Conservation (phyloP, 2,888 invertebrate genomes). For the Callyntrura guangdongensis region DNA sequence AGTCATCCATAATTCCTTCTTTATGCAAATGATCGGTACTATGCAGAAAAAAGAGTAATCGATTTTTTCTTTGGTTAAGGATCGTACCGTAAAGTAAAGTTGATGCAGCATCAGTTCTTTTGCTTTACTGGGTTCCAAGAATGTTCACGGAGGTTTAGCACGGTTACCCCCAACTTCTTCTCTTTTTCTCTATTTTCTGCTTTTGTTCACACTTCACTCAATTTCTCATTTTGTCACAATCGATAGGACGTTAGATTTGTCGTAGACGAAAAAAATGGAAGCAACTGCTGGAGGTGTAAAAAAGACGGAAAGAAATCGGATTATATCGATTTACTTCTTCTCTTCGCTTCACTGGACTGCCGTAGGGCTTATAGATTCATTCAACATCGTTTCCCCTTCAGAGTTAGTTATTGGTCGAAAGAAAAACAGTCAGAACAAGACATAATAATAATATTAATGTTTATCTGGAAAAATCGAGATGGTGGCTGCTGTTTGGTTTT, state of each 20-base stretch:
- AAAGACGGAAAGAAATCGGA: background rate
- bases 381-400: background rate
- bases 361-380: background rate
- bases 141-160: background rate
- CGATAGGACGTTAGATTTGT: slow-evolving; percentile 15
- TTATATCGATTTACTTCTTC: background rate
- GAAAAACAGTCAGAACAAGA: background rate
- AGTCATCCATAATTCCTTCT: too few relatives aligned
- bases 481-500: too few relatives aligned
- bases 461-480: too few relatives aligned
- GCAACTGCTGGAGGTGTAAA: too few relatives aligned
- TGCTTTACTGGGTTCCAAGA: background rate
- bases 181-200: background rate
- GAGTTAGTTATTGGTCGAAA: background rate
- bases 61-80: background rate
- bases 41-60: background rate
- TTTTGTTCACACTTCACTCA: background rate
- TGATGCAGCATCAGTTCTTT: background rate
- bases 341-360: background rate
- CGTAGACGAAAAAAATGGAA: too few relatives aligned
- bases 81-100: background rate
- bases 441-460: too few relatives aligned
- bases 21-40: too few relatives aligned
- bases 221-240: slow-evolving; percentile 1
- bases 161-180: background rate